Evolutionary conservation across 2,888 invertebrate species (phyloP), one percentile per base, ranked within the genome.

Genomic region (Fragum whitleyi): DNA sequence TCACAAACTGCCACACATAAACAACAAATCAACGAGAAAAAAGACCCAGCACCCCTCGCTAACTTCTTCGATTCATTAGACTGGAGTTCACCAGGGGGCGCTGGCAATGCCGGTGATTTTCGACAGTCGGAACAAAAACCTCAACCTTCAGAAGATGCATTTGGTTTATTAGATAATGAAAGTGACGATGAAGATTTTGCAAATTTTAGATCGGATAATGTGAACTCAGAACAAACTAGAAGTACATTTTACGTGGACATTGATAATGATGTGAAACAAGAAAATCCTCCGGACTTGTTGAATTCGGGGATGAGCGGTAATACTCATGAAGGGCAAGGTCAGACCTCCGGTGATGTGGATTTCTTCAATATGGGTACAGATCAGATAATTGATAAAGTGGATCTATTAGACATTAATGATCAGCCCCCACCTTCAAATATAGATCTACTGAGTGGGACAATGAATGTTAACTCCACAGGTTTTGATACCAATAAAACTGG

Each of bases 171-270:
- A 23, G 86, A 87, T 7, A 86, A 88, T 67, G 77, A 81, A 7
- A 89, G 89, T 79, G 89, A 90, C 55, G 89, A 88, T 69, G 92
- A 92, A 19, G 83, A 83, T 47, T 92, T 92, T 86, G 86, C 86
- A 29, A 76, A 83, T 26, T 80, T 92, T 39, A 86, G 88, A 28
- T 75, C 69, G 39, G 80, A 65, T 21, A 28, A 26, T 32, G 36
- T 67, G 71, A 57, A 36, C 21, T 28, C 59, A 36, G 14, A 42
- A 36, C 70, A 70, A 32, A 21, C n/a, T 7, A 42, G 19, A 14
- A 42, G 36, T 19, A 39, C 57, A 47, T 23, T 69, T 1, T 53
- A 47, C 6, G 32, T 65, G 39, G 65, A 65, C 36, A 65, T 65
- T 42, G 42, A 21, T 42, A n/a, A 26, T 57, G 57, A 57, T 26